Conservation (phyloP, 2,888 invertebrate species). For the Archips crataeganus region DNA sequence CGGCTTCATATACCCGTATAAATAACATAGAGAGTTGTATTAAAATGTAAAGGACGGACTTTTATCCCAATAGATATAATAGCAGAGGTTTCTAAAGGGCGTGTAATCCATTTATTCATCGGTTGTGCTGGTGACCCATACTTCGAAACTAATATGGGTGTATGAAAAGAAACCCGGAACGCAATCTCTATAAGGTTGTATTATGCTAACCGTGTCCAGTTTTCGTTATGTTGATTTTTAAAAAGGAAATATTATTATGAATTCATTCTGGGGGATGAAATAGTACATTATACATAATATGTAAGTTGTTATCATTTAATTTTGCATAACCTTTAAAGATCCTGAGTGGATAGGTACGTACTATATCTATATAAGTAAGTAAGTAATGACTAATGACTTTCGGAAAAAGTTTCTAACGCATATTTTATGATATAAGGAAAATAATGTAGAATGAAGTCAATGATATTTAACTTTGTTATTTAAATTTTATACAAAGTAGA, state of each 20-base stretch:
- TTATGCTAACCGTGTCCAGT: conserved; percentile 21
- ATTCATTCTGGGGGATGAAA: not conserved
- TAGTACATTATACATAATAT: not conserved
- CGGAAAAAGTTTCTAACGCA: no score
- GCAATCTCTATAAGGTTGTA: conserved; percentile 33
- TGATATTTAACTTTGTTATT: no score
- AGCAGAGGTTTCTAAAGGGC: conserved; percentile 12
- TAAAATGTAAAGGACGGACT: not conserved
- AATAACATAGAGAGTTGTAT: not conserved
- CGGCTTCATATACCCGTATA: not conserved
- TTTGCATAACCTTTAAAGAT: not conserved
- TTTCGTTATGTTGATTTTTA: conserved; percentile 21
- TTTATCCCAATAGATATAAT: conserved; percentile 13
- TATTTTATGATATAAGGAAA: no score
- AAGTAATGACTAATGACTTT: no score
- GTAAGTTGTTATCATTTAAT: not conserved
- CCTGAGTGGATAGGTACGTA: no score
- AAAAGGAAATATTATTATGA: not conserved
- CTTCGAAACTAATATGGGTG: conserved; percentile 32
- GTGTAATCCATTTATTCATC: conserved; percentile 36
- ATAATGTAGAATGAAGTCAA: no score
- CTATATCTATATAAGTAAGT: no score
- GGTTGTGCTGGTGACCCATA: conserved; percentile 19
- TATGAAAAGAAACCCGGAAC: conserved; percentile 34
- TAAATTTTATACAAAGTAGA: no score